Evolutionary conservation across 2,113 vertebrate species (phyloP), one percentile per base, ranked within the genome.

Genomic region (Caranx melampygus): DNA sequence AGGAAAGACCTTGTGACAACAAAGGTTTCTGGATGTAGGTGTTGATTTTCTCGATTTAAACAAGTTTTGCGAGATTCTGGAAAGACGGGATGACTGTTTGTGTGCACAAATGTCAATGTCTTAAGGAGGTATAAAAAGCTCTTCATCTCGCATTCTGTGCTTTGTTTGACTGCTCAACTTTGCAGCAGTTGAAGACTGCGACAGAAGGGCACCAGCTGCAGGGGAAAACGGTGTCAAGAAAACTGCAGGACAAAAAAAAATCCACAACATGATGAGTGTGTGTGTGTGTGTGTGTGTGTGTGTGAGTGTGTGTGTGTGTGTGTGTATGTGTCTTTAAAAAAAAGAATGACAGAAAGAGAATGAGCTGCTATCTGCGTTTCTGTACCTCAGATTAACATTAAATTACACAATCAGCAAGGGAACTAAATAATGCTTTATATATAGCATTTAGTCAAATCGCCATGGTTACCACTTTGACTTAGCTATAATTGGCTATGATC

Each of bases 401-500:
- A 96, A 95, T 95, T 92, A 94, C 85, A 93, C 94, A 92, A 92
- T 95, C 93, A 69, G 72, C 90, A 79, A 94, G 94, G 92, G 92
- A 78, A 89, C 51, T 95, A 96, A 97, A 97, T 94, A 95, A 96
- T 96, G 95, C 94, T 96, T 95, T 93, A 95, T 92, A 93, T 91
- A 89, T 93, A 95, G 93, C 94, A 92, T 89, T 93, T 96, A 91
- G 93, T 95, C 91, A 90, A 85, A 95, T 96, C 91, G 90, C 95
- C 95, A 97, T 94, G 95, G 96, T 95, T 96, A 97, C 96, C 78
- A 84, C 91, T 94, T 91, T 92, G 91, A 93, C 93, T 92, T 87
- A 88, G 91, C 90, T 94, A 90, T 96, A 96, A 97, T 94, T 96
- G 95, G 95, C 95, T 93, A 92, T 91, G 93, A 96, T 96, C 95